phyloP scores from a whole-genome alignment of 2,113 vertebrate species.

The Gymnogyps californianus region DNA sequence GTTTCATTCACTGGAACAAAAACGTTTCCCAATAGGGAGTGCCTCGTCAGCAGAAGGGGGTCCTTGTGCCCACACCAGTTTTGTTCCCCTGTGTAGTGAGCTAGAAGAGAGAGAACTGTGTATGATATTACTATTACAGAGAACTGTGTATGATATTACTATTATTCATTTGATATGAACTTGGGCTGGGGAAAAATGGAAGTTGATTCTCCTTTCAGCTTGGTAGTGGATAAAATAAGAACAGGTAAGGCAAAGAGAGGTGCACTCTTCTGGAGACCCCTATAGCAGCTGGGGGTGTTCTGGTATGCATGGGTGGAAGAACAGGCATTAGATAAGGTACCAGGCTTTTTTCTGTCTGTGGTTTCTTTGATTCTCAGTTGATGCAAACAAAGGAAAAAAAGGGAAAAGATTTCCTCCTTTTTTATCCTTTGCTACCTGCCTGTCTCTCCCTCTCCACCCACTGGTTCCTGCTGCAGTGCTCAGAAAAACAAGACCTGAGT shows the following conservation, averaged over 20 bases:
- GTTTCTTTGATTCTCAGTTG: neutral
- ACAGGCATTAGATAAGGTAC: neutral
- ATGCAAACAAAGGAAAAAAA: neutral
- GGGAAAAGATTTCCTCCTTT: neutral
- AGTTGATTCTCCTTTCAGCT: neutral
- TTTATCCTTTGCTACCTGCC: neutral
- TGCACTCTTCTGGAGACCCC: neutral
- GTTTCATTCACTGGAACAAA: neutral
- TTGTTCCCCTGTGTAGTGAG: neutral
- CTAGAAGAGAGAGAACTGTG: neutral
- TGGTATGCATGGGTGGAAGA: neutral
- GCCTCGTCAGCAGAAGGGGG: neutral
- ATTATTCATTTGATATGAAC: neutral
- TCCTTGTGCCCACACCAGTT: neutral
- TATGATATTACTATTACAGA: neutral
- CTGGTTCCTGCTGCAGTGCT: neutral
- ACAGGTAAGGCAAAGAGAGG: neutral
- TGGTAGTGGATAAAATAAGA: neutral
- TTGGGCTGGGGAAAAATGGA: neutral
- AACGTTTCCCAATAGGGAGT: neutral
- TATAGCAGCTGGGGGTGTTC: neutral
- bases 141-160: neutral
- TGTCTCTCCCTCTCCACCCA: neutral
- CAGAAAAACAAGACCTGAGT: constrained; percentile 2
- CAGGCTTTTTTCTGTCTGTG: neutral